Evolutionary conservation across 2,888 invertebrate genomes (phyloP).

Genomic region (Thyatira batis): DNA sequence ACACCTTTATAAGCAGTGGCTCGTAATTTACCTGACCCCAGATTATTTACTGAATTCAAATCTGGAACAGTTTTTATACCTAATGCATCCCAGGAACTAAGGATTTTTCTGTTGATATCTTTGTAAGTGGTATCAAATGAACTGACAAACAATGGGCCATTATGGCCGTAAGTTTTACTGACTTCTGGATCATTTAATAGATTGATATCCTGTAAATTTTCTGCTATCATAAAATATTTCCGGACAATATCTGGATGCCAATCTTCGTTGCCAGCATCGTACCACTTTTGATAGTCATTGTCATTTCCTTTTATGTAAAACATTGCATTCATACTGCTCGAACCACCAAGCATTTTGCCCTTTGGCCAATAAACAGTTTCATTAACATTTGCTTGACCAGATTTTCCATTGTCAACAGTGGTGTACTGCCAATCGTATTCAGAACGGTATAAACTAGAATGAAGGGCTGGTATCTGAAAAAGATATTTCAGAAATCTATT

Average conservation of each 20-base stretch:
- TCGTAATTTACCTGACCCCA: constrained; percentile 74
- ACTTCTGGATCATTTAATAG: constrained; percentile 32
- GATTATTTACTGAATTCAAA: constrained; percentile 60
- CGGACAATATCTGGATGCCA: constrained; percentile 79
- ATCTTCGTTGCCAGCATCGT: constrained; percentile 65
- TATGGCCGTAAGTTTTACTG: constrained; percentile 52
- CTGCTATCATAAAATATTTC: constrained; percentile 74
- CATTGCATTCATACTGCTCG: constrained; percentile 78
- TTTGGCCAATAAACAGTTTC: constrained; percentile 69
- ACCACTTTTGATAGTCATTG: constrained; percentile 74
- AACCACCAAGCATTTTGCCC: constrained; percentile 83
- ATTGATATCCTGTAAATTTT: constrained; percentile 58
- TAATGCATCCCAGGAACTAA: constrained; percentile 66
- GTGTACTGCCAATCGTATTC: constrained; percentile 91
- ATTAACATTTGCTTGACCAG: constrained; percentile 83
- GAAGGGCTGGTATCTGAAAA: constrained; percentile 21
- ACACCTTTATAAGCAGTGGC: constrained; percentile 57
- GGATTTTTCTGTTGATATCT: constrained; percentile 41
- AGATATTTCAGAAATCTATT: not conserved
- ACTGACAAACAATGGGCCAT: constrained; percentile 71
- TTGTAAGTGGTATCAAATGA: constrained; percentile 67
- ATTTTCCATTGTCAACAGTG: constrained; percentile 87
- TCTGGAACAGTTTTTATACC: constrained; percentile 64
- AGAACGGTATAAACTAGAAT: constrained; percentile 39
- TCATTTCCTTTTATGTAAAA: constrained; percentile 75